These are phyloP conservation scores for Anodontia alba DNA, from an alignment of 2,888 invertebrate species.

Conservation along the genomic window DNA sequence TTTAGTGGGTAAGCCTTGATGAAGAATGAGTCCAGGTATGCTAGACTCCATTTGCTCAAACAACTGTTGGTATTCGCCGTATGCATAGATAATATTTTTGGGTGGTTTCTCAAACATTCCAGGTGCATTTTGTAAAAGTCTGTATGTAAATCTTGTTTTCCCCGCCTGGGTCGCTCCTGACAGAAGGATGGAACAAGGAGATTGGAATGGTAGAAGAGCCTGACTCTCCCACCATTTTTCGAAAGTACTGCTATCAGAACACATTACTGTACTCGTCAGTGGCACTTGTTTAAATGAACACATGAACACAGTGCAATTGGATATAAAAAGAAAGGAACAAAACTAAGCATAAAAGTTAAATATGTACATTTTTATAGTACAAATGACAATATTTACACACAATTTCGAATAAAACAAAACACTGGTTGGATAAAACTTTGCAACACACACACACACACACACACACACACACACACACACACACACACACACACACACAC, in stretches of 20 bases:
- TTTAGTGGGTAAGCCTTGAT: conserved; percentile 26
- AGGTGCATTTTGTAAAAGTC: conserved; percentile 6
- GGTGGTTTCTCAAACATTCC: conserved; percentile 32
- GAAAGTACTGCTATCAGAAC: not conserved
- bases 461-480: not conserved
- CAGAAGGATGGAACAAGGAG: conserved; percentile 8
- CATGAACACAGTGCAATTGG: not conserved
- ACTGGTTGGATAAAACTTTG: not conserved
- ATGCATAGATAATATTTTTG: conserved; percentile 22
- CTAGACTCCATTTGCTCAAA: conserved; percentile 33
- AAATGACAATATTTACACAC: not conserved
- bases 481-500: not conserved
- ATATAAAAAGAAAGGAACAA: not conserved
- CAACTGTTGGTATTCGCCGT: conserved; percentile 21
- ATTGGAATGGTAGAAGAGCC: conserved; percentile 23
- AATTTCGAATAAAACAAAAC: not conserved
- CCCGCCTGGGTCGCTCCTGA: conserved; percentile 23
- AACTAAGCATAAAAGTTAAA: not conserved
- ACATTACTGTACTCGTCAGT: not conserved
- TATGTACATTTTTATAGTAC: not conserved
- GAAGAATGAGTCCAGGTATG: conserved; percentile 15
- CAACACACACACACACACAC: not conserved
- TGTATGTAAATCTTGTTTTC: conserved; percentile 14
- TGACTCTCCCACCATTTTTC: conserved; percentile 7
- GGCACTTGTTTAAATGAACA: not conserved